Evolutionary conservation across 2,113 vertebrate genomes (phyloP).

Genomic region (Sinocyclocheilus anophthalmus): DNA sequence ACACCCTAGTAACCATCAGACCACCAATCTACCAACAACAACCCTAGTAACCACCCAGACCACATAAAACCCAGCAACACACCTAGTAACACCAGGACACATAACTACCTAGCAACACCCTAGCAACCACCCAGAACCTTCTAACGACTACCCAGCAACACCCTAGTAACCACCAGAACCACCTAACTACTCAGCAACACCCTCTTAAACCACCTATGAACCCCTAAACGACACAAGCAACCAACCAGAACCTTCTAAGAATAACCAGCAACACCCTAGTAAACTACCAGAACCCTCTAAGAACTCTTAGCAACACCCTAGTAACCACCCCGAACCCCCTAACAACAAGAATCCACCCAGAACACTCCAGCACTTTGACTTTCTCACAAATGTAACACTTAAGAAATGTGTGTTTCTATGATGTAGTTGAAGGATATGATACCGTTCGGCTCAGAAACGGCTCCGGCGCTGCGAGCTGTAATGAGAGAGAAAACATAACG

Average conservation of each 20-base stretch:
- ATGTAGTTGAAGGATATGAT: background rate
- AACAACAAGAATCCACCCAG: background rate
- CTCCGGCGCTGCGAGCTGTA: constrained; percentile 40
- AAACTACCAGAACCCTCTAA: no score
- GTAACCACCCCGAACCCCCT: background rate
- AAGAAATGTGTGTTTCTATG: background rate
- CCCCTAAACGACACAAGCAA: no score
- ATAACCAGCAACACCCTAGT: background rate
- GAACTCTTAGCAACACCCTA: background rate
- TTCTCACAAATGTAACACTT: no score
- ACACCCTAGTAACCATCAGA: no score
- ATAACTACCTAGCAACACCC: background rate
- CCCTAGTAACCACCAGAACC: background rate
- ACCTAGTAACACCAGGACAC: no score
- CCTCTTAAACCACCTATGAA: no score
- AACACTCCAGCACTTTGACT: no score
- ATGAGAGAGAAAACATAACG: background rate
- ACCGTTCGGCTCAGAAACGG: constrained; percentile 16
- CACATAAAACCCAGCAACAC: no score
- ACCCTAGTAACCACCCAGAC: background rate
- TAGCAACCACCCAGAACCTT: background rate
- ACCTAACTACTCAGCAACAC: background rate
- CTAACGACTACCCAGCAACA: background rate
- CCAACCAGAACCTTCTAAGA: background rate
- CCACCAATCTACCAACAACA: background rate